Base-by-base conservation (phyloP, 2,888 invertebrate genomes). In the Crioceris asparagi region DNA sequence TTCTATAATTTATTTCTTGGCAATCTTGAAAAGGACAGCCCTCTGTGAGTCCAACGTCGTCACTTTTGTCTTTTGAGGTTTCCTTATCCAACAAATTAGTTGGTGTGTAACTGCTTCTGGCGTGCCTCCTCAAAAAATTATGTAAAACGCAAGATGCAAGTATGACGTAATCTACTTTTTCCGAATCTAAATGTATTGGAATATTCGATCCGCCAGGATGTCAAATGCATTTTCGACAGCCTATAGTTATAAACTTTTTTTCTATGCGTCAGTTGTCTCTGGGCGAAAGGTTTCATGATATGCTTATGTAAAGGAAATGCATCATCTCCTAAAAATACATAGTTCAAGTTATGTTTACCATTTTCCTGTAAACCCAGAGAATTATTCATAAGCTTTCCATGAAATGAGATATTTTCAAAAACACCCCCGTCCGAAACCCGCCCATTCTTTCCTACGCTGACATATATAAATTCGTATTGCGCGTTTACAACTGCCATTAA, bases 401-500 rank as follows among this genome's bases (percentile, higher is more conserved):
- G n/a, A n/a, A 49, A 35, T 10, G 33, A 35, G 26, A 34, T 39
- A 10, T 35, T 32, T 19, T 40, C 32, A 32, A 44, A 49, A 12
- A 50, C 41, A 12, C 46, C 43, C 17, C 43, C 44, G 36, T 48
- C 50, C 12, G 41, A 47, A 14, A 33, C 35, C 25, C 32, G 38
- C 14, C 48, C 48, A 40, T 48, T 43, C 32, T 35, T 31, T 17
- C 47, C 48, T 23, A 48, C 37, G 27, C 44, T 41, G 18, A 46
- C 37, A 33, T 47, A 48, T 11, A 29, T 29, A 39, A 49, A 48
- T 18, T 41, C 43, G 30, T 46, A 46, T 15, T 47, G 32, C 23
- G 45, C 18, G 25, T 49, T 50, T 10, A 46, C 46, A 18, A 48
- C 18, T 15, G 46, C 50, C 36, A 51, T 36, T 26, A 52, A 33